phyloP scores from a whole-genome alignment of 2,113 vertebrate genomes.

The Haemorhous mexicanus region DNA sequence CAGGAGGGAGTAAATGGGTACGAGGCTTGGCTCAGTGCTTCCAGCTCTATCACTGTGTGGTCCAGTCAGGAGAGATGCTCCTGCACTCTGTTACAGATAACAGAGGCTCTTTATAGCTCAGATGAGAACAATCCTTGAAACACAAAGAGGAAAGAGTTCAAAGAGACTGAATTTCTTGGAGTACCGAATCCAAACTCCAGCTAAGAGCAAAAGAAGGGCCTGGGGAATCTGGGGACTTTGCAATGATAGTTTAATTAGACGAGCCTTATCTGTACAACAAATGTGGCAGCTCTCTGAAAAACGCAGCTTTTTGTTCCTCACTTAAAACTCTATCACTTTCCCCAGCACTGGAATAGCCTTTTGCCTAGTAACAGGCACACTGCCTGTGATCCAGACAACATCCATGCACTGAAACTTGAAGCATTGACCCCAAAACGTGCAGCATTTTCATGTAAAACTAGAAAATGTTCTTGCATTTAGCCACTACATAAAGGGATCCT shows the following conservation, averaged over 20 bases:
- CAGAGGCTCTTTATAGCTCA: constrained; percentile 1
- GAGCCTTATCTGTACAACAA: constrained; percentile 46
- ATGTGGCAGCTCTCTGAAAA: constrained; percentile 26
- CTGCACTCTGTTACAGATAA: constrained; percentile 14
- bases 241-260: constrained; percentile 56
- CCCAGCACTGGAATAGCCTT: not conserved
- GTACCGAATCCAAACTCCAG: constrained; percentile 28
- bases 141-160: constrained; percentile 33
- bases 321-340: not conserved
- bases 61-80: constrained; percentile 29
- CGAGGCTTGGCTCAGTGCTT: not conserved
- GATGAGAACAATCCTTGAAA: constrained; percentile 54
- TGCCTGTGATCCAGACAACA: not conserved
- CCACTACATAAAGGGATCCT: not conserved
- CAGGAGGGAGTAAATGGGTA: not conserved
- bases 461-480: not conserved
- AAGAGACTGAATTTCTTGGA: constrained; percentile 35
- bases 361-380: not conserved
- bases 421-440: not conserved
- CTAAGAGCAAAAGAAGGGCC: constrained; percentile 59
- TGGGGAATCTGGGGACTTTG: constrained; percentile 21
- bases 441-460: not conserved
- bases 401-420: not conserved
- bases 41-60: not conserved
- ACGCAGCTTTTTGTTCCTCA: constrained; percentile 11